Evolutionary conservation across 2,113 vertebrate species (phyloP).

Genomic region (Acrocephalus kingi): DNA sequence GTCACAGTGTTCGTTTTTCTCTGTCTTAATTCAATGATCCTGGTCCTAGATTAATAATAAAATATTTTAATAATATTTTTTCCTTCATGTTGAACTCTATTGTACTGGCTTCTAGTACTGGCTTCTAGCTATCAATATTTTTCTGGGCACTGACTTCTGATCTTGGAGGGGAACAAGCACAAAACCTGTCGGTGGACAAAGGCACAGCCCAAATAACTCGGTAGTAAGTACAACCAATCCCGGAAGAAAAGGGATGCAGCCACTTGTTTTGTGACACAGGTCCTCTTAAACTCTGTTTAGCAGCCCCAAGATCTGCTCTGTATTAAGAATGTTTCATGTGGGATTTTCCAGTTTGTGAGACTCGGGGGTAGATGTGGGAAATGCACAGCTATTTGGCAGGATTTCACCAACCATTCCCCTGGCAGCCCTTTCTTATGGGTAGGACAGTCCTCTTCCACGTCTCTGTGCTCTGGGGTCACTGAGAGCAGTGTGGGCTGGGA

Average conservation of each 20-base stretch:
- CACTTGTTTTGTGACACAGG: neutral
- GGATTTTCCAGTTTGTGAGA: neutral
- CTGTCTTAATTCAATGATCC: neutral
- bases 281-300: neutral
- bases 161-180: neutral
- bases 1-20: neutral
- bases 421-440: neutral
- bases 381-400: neutral
- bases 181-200: neutral
- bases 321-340: neutral
- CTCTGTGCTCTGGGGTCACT: neutral
- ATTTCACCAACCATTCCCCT: neutral
- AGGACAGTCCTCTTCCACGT: neutral
- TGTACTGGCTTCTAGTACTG: neutral
- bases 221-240: neutral
- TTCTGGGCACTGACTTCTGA: neutral
- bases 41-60: neutral
- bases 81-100: neutral
- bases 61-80: neutral
- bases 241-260: neutral
- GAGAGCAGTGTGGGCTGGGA: neutral
- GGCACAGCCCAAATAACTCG: accelerated
- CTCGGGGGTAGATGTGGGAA: neutral
- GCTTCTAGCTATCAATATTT: neutral
- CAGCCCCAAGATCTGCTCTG: neutral